Evolutionary conservation across 2,888 invertebrate genomes (phyloP).

Genomic region (Pandemis cinnamomeana): DNA sequence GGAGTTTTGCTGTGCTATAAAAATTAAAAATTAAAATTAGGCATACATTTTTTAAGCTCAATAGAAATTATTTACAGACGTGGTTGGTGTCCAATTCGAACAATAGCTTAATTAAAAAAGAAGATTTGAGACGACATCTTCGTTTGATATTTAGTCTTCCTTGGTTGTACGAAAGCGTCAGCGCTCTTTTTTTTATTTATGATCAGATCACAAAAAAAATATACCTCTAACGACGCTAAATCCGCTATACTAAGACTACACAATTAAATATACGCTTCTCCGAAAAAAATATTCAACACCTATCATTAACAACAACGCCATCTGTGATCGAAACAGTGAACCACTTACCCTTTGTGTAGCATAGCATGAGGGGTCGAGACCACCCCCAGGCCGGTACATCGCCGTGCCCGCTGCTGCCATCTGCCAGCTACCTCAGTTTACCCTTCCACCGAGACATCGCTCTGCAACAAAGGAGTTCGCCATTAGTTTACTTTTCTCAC

Average conservation of each 20-base stretch:
- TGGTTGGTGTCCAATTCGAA: no score
- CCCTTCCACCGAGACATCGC: constrained; percentile 85
- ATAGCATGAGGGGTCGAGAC: constrained; percentile 86
- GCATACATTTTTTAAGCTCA: neutral
- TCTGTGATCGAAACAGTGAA: constrained; percentile 55
- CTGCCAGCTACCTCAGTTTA: constrained; percentile 84
- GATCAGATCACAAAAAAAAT: no score
- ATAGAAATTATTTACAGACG: no score
- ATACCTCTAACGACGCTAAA: no score
- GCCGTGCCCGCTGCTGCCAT: constrained; percentile 89
- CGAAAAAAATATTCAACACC: neutral
- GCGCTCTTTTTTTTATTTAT: no score
- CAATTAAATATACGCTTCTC: no score
- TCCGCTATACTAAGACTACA: no score
- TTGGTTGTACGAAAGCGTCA: no score
- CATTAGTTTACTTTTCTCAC: constrained; percentile 19
- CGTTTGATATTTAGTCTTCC: no score
- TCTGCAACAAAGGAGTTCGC: constrained; percentile 68
- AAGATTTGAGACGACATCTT: no score
- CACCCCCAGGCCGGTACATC: constrained; percentile 87
- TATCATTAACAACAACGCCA: constrained; percentile 56
- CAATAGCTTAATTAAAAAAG: no score
- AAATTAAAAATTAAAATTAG: no score
- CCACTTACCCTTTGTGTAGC: constrained; percentile 86
- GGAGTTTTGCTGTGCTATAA: neutral